Base-by-base conservation (phyloP, 2,797 vertebrate genomes). In the Myiotriccus ornatus region DNA sequence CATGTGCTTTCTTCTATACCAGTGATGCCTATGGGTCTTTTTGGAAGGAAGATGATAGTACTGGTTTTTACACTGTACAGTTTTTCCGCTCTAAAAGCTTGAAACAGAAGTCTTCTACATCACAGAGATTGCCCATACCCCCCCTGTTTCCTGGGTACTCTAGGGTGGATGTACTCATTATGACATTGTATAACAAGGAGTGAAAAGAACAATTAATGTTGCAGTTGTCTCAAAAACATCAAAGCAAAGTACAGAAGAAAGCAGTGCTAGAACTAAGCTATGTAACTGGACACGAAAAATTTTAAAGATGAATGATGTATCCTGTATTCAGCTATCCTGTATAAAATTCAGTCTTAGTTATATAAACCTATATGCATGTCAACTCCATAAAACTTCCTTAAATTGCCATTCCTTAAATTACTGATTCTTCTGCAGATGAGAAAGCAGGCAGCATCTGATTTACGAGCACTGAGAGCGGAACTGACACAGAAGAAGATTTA, bases 401-500 rank as follows among this genome's bases (percentile, higher is more conserved):
- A 83, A 64, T 50, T 80, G 37, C 74, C 55, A 10, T 77, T 82
- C n/a, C 52, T 87, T 91, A 83, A 87, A 87, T 70, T 50, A 70
- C 5, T 79, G 47, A 24, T 92, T 97, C 46, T 79, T 96, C 94
- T 97, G 70, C 86, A 99, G 99, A 96, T 99, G 97, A 98, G 98
- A 96, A 99, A 98, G 91, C 99, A 99, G 94, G 98, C 98, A 76
- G 95, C 98, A 44, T 98, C 97, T 47, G 98, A 99, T 95, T 96
- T 99, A 95, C 92, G 43, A 83, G 97, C 97, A 25, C 95, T 99
- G 97, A 99, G 98, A 97, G 98, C 98, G 1, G 99, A 99, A 95
- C 96, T 99, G 93, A 97, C 98, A 70, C 98, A 98, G 94, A 99
- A 99, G 98, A 99, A 98, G 95, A 98, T 97, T 87, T 98, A 98